Evolutionary conservation across 2,113 vertebrate genomes (phyloP).

Genomic region (Elephantulus edwardii): DNA sequence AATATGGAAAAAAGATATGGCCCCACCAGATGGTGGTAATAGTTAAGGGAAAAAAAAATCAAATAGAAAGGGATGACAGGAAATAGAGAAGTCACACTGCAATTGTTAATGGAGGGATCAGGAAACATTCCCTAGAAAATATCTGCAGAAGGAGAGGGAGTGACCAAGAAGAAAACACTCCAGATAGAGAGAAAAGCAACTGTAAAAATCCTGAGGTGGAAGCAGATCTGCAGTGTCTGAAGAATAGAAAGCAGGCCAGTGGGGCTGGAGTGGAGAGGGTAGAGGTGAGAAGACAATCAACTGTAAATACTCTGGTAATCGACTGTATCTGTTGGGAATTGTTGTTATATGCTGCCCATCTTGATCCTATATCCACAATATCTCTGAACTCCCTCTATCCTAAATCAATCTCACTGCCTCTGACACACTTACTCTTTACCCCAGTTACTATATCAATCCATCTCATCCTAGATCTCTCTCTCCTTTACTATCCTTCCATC

Average conservation of each 20-base stretch:
- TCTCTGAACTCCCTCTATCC: too few species aligned
- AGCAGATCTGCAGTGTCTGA: background rate
- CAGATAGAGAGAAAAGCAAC: background rate
- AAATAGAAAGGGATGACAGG: slow-evolving; percentile 11
- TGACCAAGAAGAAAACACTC: background rate
- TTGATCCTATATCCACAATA: too few species aligned
- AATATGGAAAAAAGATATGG: slow-evolving; percentile 40
- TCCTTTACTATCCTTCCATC: too few species aligned
- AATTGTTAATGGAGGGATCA: background rate
- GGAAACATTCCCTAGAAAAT: slow-evolving; percentile 38
- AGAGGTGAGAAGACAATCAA: background rate
- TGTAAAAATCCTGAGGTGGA: background rate
- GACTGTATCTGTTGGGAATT: background rate
- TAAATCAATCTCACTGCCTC: too few species aligned
- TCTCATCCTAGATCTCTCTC: too few species aligned
- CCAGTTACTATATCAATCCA: too few species aligned
- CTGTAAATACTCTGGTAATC: background rate
- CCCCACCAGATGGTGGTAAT: background rate
- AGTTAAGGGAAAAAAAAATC: slow-evolving; percentile 48
- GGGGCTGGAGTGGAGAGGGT: background rate
- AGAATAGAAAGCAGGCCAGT: slow-evolving; percentile 1
- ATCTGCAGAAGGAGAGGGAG: slow-evolving; percentile 16
- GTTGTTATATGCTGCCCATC: too few species aligned
- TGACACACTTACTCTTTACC: too few species aligned
- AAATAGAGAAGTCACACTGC: background rate